Base-by-base conservation (phyloP, 2,113 vertebrate genomes). In the Furnarius figulus region DNA sequence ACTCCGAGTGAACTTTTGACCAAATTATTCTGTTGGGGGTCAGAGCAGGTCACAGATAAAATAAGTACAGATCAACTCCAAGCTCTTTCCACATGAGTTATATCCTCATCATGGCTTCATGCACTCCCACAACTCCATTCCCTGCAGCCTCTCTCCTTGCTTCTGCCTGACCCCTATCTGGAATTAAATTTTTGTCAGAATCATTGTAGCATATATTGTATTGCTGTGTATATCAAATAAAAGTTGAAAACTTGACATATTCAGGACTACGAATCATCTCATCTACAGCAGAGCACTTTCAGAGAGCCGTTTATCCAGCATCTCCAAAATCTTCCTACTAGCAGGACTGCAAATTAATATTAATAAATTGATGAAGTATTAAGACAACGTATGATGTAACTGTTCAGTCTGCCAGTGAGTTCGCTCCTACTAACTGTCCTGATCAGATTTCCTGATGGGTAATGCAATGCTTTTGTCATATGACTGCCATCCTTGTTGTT, bases 41-140 rank as follows among this genome's bases (percentile, higher is more conserved):
- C 75, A 53, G 65, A 90, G 47, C 40, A 93, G 82, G 68, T 92
- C 92, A 86, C 52, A 78, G 77, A 72, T 88, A 66, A 97, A 95
- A 81, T 74, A 94, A 93, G n/a, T 71, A 78, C 82, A 52, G 83
- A 88, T 78, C 46, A 83, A 94, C 92, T 80, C 55, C 3, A 14
- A 71, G 79, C 47, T 78, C 56, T 91, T 96, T 96, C 93, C 92
- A 78, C 93, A 78, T 93, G 93, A 96, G 44, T 90, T 95, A 49
- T 55, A 55, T 44, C 44, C 71, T 96, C 93, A 93, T 88, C 70
- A 49, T 49, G 83, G 68, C 72, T 90, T 86, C 61, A 20, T 79
- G 76, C 44, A 27, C 68, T 80, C 67, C 58, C 75, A 84, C 75
- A 96, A 88, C 70, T 80, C 0, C 8, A 80, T 96, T 95, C 93